These are phyloP conservation scores for Eucera pruinosa DNA, from an alignment of 2,888 invertebrate genomes.

Conservation along the genomic window DNA sequence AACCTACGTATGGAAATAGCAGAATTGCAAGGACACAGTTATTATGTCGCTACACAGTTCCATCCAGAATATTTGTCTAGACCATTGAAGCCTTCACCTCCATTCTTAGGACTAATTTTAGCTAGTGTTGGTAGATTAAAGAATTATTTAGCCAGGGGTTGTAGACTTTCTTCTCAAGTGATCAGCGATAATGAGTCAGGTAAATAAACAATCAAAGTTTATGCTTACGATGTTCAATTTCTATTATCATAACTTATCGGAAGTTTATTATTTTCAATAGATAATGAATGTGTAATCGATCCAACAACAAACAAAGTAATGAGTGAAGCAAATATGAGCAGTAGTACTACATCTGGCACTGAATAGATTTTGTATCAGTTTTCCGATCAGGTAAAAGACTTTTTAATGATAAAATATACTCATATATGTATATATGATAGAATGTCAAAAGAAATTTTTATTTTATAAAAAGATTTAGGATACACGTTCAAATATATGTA, in stretches of 20 bases:
- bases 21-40: conserved; percentile 94
- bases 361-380: conserved; percentile 22
- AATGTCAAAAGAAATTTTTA: conserved; percentile 5
- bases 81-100: conserved; percentile 96
- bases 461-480: neutral
- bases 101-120: conserved; percentile 96
- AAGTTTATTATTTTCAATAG: conserved; percentile 42
- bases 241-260: conserved; percentile 4
- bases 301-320: conserved; percentile 26
- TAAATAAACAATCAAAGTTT: conserved; percentile 63
- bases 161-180: conserved; percentile 90
- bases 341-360: conserved; percentile 55
- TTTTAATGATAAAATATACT: conserved; percentile 21
- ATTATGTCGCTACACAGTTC: conserved; percentile 97
- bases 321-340: conserved; percentile 51
- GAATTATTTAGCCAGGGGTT: conserved; percentile 89
- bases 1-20: conserved; percentile 97
- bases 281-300: conserved; percentile 63
- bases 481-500: neutral
- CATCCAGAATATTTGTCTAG: conserved; percentile 99
- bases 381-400: conserved; percentile 19
- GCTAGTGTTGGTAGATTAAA: conserved; percentile 94
- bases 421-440: conserved; percentile 18
- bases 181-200: conserved; percentile 91
- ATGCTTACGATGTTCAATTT: neutral